Conservation (phyloP, 2,113 vertebrate species). For the Sorex fumeus region DNA sequence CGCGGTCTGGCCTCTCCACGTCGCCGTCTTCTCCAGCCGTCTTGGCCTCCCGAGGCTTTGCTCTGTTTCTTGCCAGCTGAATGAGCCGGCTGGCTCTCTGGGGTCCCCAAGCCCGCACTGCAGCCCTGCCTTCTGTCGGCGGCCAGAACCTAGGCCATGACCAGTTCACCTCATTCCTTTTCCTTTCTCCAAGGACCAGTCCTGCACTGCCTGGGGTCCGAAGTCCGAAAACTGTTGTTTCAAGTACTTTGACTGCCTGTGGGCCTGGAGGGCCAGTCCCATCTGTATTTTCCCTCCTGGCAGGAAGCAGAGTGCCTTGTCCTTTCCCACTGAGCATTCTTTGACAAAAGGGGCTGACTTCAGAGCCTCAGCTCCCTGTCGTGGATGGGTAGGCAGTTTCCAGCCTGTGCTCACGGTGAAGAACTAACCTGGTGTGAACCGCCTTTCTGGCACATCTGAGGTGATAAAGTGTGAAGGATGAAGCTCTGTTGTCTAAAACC, state of each 20-base stretch:
- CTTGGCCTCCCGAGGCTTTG: background rate
- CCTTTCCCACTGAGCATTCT: background rate
- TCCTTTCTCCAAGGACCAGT: background rate
- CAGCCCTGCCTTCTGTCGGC: background rate
- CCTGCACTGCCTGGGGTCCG: background rate
- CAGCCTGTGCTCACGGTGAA: background rate
- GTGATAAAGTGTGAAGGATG: background rate
- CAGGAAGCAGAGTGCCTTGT: background rate
- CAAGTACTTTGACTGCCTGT: conserved; percentile 8
- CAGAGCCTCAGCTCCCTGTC: background rate
- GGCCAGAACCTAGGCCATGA: too few species aligned
- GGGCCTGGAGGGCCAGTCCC: background rate
- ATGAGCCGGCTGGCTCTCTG: background rate
- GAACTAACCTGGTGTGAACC: background rate
- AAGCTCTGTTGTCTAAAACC: too few species aligned
- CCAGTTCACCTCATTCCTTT: background rate
- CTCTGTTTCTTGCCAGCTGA: background rate
- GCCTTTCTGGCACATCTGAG: background rate
- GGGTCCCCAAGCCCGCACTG: background rate
- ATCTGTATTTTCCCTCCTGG: background rate
- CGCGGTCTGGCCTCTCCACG: background rate
- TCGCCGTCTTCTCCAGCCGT: background rate
- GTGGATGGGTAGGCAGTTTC: background rate
- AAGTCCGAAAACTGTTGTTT: conserved; percentile 1
- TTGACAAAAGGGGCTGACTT: background rate